These are phyloP conservation scores for Liasis olivaceus DNA, from an alignment of 2,797 vertebrate species.

Conservation along the genomic window DNA sequence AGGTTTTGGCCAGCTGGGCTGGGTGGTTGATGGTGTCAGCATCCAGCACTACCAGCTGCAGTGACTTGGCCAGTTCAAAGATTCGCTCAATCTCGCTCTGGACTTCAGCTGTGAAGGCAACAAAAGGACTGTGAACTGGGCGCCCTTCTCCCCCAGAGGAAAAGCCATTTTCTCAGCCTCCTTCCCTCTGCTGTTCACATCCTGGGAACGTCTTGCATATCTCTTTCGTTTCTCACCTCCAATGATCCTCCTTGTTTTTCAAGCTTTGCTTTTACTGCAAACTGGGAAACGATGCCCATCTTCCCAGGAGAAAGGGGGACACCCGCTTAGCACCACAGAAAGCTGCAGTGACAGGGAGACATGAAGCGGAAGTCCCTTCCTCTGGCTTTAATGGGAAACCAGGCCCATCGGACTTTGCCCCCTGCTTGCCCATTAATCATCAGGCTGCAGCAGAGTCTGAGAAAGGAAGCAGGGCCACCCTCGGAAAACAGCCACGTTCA, in stretches of 20 bases:
- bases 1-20: constrained; percentile 92
- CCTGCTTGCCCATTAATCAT: background rate
- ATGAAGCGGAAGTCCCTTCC: background rate
- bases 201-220: background rate
- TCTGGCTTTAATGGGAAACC: background rate
- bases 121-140: background rate
- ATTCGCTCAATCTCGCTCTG: constrained; percentile 97
- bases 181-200: background rate
- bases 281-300: background rate
- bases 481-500: background rate
- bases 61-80: constrained; percentile 94
- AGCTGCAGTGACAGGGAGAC: background rate
- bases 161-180: background rate
- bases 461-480: too few relatives aligned
- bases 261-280: background rate
- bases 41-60: constrained; percentile 92
- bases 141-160: too few relatives aligned
- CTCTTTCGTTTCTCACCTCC: background rate
- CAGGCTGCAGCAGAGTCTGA: background rate
- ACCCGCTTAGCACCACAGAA: background rate
- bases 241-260: background rate
- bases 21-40: constrained; percentile 98
- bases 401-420: background rate
- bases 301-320: background rate
- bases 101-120: constrained; percentile 83